Conservation (phyloP, 1,140 invertebrate genomes). For the Drosophila novamexicana region DNA sequence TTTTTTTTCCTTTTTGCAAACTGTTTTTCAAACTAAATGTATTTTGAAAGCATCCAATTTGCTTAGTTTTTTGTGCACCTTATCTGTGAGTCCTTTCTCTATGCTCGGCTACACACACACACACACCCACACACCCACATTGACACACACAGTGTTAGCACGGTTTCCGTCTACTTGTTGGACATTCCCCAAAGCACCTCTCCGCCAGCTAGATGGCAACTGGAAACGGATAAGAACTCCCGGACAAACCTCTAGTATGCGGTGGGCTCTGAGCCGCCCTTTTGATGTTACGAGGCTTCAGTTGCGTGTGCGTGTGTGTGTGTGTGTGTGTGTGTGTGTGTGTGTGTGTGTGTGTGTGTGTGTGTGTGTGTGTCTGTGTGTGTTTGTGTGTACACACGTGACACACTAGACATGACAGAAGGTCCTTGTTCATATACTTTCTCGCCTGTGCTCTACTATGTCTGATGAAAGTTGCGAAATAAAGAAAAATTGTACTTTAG, state of each 20-base stretch:
- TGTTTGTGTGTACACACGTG: constrained; percentile 20
- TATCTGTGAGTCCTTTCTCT: constrained; percentile 27
- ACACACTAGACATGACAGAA: constrained; percentile 26
- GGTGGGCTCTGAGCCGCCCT: constrained; percentile 29
- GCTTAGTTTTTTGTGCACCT: constrained; percentile 39
- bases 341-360: constrained; percentile 1
- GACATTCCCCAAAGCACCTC: constrained; percentile 23
- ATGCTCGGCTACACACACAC: constrained; percentile 39
- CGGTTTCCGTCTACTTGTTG: constrained; percentile 53
- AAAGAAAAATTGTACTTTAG: constrained; percentile 54
- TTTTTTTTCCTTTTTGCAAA: background rate
- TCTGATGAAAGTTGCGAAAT: constrained; percentile 33
- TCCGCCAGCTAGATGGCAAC: constrained; percentile 11
- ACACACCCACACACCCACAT: constrained; percentile 8
- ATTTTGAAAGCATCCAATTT: constrained; percentile 35
- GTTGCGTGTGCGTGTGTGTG: background rate
- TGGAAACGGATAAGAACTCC: constrained; percentile 16
- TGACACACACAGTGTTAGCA: constrained; percentile 4
- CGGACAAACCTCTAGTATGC: constrained; percentile 38
- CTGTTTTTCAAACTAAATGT: constrained; percentile 8
- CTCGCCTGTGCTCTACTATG: constrained; percentile 1
- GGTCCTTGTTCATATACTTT: constrained; percentile 26
- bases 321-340: background rate
- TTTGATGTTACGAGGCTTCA: constrained; percentile 34
- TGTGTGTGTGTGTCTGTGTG: background rate